Evolutionary conservation across 2,797 vertebrate genomes (phyloP).

Genomic region (Propithecus deckenii): DNA sequence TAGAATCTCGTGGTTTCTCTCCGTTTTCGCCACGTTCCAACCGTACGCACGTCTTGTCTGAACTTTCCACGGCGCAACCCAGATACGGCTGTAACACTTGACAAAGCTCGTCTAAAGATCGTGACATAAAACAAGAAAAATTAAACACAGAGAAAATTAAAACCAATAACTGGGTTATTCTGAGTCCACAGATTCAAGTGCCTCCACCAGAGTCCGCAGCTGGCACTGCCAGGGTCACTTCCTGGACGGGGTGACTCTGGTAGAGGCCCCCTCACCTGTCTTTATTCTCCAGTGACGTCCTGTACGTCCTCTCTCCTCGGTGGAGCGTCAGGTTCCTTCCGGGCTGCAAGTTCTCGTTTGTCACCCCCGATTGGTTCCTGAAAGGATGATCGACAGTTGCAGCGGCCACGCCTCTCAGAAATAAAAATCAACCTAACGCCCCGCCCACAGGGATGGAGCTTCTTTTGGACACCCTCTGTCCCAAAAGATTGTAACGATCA

Average conservation of each 20-base stretch:
- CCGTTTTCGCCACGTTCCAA: background rate
- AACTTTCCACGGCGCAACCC: background rate
- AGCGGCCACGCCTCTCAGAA: background rate
- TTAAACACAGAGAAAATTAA: background rate
- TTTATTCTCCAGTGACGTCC: background rate
- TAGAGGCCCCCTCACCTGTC: background rate
- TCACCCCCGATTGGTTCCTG: background rate
- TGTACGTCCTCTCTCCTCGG: background rate
- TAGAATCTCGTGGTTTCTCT: background rate
- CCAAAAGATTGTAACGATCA: background rate
- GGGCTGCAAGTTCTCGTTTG: background rate
- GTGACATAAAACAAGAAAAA: background rate
- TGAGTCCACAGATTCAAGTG: background rate
- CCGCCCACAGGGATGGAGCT: background rate
- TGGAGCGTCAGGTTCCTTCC: background rate
- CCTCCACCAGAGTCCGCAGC: background rate
- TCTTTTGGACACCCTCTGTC: background rate
- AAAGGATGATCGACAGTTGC: background rate
- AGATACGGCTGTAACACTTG: background rate
- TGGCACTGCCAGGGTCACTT: background rate
- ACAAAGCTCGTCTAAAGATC: background rate
- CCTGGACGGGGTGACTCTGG: background rate
- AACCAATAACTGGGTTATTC: background rate
- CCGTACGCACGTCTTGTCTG: background rate
- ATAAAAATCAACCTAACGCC: background rate